Percentiles rank a stretch among this genome's conserved stretches.
phyloP scores from a whole-genome alignment of 2,797 vertebrate genomes.

The Pseudochirops corinnae region DNA sequence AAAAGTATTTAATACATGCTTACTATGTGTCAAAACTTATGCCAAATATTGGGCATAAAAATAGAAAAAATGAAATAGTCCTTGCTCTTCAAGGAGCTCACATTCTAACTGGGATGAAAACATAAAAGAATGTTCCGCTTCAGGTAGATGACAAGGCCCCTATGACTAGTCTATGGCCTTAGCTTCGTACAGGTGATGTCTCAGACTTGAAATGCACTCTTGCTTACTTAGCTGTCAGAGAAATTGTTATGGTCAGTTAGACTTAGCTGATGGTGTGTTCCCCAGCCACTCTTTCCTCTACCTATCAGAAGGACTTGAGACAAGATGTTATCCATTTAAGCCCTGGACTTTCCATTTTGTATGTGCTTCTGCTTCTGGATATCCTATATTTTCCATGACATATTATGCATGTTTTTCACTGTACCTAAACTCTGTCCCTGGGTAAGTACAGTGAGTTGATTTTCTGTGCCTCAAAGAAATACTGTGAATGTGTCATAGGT shows the following conservation, averaged over 20 bases:
- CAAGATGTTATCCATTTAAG: background rate
- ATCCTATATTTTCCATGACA: background rate
- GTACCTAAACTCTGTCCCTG: constrained; percentile 17
- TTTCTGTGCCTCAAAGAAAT: constrained; percentile 39
- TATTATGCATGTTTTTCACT: background rate
- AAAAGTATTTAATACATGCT: background rate
- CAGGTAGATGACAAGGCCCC: background rate
- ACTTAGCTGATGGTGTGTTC: background rate
- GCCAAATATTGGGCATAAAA: background rate
- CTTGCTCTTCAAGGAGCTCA: background rate
- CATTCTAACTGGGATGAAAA: background rate
- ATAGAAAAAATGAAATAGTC: background rate
- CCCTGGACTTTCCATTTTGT: background rate
- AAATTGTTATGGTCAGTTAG: constrained; percentile 3
- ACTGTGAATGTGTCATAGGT: constrained; percentile 12
- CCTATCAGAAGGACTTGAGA: constrained; percentile 30
- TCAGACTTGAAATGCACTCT: background rate
- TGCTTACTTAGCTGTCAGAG: constrained; percentile 35
- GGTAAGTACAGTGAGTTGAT: background rate
- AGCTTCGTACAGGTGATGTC: background rate
- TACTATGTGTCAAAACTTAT: background rate
- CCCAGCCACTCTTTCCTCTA: constrained; percentile 10
- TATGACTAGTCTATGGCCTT: background rate
- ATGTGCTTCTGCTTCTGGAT: constrained; percentile 4
- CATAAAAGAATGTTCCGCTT: background rate